Conservation (phyloP, 2,113 vertebrate species). For the Nothocercus julius region DNA sequence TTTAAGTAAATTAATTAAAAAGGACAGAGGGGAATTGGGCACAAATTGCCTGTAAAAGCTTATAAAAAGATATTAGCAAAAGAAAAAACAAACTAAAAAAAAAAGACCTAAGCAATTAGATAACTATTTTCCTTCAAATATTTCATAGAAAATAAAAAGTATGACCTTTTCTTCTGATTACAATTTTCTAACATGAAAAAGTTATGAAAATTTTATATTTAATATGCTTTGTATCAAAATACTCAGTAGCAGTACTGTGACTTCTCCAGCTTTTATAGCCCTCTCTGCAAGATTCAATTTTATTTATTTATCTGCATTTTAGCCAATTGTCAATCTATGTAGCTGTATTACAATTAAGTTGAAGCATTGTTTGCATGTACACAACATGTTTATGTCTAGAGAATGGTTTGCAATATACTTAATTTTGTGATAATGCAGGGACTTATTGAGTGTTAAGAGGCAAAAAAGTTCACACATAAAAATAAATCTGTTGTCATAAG, state of each 20-base stretch:
- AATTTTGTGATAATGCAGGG: not conserved
- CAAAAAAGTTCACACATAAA: not conserved
- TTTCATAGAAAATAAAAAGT: not conserved
- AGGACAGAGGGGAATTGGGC: not conserved
- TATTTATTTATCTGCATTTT: not conserved
- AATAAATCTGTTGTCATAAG: not conserved
- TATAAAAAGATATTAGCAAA: not conserved
- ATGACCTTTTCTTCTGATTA: not conserved
- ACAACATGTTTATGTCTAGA: not conserved
- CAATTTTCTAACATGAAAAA: not conserved
- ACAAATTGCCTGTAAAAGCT: not conserved
- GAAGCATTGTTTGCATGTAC: not conserved
- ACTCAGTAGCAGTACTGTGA: not conserved
- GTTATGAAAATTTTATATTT: not conserved
- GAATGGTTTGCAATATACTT: not conserved
- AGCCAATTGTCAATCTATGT: not conserved
- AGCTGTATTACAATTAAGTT: not conserved
- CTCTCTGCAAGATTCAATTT: not conserved
- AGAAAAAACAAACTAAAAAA: not conserved
- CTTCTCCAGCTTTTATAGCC: not conserved
- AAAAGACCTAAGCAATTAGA: not conserved
- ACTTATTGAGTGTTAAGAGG: not conserved
- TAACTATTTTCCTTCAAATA: not conserved
- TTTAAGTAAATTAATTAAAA: not conserved
- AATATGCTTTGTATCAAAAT: not conserved